A percentile compares a stretch with the other conserved stretches of the same genome.
phyloP scores from a whole-genome alignment of 2,888 invertebrate genomes.

The Zonitis immaculata region DNA sequence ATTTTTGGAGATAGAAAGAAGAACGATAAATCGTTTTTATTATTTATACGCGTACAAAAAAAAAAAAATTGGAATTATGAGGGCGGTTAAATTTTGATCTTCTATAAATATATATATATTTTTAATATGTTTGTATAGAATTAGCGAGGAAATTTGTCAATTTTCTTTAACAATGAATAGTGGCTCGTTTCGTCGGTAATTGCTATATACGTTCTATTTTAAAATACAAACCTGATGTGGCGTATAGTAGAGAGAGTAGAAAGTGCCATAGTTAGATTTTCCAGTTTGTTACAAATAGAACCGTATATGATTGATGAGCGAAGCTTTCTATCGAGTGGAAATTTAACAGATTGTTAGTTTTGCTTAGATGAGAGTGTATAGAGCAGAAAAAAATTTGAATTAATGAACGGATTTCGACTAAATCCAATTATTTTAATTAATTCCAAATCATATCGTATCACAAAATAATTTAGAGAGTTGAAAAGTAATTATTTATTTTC shows the following conservation, averaged over 20 bases:
- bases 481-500: no score
- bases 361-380: no score
- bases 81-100: no score
- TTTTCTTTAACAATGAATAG: conserved; percentile 1
- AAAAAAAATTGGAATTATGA: no score
- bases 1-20: no score
- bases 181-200: background rate
- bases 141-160: conserved; percentile 1
- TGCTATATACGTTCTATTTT: background rate
- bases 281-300: background rate
- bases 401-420: background rate
- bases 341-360: background rate
- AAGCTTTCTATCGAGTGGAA: background rate
- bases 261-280: background rate
- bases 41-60: no score
- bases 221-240: background rate
- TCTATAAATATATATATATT: no score
- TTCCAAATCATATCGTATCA: no score
- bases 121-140: background rate
- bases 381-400: background rate
- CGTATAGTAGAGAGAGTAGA: no score
- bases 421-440: no score
- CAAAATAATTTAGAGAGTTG: no score
- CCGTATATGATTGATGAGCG: background rate
- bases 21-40: no score